Percentiles rank a stretch among this genome's conserved stretches.
Conservation (phyloP, 2,113 vertebrate genomes). For the Dasyornis broadbenti region DNA sequence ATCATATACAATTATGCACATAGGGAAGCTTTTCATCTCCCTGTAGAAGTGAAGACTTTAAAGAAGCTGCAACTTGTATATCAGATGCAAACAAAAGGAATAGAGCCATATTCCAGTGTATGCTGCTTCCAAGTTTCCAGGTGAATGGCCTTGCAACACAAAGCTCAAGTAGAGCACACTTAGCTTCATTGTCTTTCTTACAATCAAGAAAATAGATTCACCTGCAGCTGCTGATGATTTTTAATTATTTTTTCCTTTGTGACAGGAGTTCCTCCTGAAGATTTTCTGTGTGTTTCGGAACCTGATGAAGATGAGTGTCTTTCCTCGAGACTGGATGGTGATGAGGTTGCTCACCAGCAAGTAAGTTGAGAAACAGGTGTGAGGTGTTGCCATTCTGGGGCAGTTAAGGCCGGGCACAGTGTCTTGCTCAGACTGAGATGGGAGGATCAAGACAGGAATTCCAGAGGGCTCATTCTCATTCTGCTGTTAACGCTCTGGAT, state of each 20-base stretch:
- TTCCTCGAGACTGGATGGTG: slow-evolving; percentile 96
- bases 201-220: background rate
- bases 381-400: background rate
- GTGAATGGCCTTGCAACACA: background rate
- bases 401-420: background rate
- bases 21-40: background rate
- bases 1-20: background rate
- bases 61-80: background rate
- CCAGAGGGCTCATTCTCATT: background rate
- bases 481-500: background rate
- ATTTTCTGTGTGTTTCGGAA: slow-evolving; percentile 97
- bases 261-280: slow-evolving; percentile 93
- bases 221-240: background rate
- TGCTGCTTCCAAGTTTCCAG: background rate
- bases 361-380: slow-evolving; percentile 69
- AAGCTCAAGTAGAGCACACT: background rate
- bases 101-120: background rate
- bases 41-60: background rate
- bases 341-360: slow-evolving; percentile 98
- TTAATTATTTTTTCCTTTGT: background rate
- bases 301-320: slow-evolving; percentile 97
- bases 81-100: background rate
- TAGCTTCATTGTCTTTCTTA: background rate
- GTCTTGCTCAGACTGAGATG: background rate
- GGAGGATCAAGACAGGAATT: background rate